phyloP scores from a whole-genome alignment of 2,797 vertebrate species.

The Thripadectes ignobilis region DNA sequence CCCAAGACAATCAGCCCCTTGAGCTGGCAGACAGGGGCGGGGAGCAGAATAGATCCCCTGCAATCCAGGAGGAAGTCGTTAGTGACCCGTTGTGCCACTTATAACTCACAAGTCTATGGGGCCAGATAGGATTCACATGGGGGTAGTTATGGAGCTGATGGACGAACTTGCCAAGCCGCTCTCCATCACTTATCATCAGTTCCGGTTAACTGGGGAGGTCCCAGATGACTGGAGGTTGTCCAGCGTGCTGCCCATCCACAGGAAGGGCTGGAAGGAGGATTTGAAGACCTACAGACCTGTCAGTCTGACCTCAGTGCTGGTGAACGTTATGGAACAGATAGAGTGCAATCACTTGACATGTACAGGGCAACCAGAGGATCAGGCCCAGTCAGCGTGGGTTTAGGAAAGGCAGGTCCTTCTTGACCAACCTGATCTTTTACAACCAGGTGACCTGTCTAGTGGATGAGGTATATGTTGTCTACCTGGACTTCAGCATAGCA shows the following conservation, averaged over 20 bases:
- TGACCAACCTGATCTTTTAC: background rate
- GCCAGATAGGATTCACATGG: background rate
- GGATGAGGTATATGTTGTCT: background rate
- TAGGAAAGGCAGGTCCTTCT: background rate
- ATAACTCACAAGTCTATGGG: fast-evolving
- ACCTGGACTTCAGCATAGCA: background rate
- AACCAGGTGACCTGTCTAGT: background rate
- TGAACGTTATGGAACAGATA: background rate
- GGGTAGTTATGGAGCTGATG: background rate
- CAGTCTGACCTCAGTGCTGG: background rate
- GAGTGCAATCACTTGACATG: background rate
- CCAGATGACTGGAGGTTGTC: background rate
- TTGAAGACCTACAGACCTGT: background rate
- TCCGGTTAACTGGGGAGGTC: background rate
- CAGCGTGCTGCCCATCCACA: no score
- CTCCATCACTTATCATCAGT: no score
- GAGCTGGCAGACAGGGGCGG: background rate
- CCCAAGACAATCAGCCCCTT: background rate
- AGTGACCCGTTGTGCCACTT: background rate
- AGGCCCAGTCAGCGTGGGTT: background rate
- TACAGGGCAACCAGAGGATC: background rate
- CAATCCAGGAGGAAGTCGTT: background rate
- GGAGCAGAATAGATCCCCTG: background rate
- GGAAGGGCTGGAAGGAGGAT: background rate
- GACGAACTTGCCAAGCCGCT: background rate